Evolutionary conservation across 2,113 vertebrate species (phyloP).

Genomic region (Muscicapa adusta): DNA sequence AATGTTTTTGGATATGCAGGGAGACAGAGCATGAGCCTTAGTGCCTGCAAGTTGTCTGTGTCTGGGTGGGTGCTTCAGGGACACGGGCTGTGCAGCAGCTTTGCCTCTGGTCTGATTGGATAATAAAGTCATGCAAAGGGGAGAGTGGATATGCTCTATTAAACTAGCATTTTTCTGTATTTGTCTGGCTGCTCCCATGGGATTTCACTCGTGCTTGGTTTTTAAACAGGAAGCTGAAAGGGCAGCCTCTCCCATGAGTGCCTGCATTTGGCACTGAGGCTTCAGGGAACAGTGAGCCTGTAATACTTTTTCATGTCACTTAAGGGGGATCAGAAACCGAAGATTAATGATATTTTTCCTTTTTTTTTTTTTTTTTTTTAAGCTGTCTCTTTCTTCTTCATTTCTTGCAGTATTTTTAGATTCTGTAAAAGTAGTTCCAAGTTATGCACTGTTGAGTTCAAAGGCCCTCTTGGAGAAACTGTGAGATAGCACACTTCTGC

Average conservation of each 20-base stretch:
- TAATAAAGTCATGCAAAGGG: not conserved
- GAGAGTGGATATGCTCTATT: not conserved
- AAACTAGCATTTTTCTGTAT: not conserved
- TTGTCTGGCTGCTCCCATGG: not conserved
- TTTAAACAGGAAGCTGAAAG: not conserved
- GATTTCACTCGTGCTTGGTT: not conserved
- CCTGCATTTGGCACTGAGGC: accelerated
- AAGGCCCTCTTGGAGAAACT: not conserved
- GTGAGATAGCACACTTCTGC: not conserved
- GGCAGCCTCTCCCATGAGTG: not conserved
- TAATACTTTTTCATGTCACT: not conserved
- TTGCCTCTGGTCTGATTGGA: not conserved
- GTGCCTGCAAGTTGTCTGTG: not conserved
- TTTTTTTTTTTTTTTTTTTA: not conserved
- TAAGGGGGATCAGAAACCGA: not conserved
- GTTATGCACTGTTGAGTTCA: accelerated
- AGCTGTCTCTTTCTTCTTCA: not conserved
- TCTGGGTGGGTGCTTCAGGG: not conserved
- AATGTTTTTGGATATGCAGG: not conserved
- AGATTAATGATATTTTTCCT: not conserved
- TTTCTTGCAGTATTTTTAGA: not conserved
- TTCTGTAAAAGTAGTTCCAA: not conserved
- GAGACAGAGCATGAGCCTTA: accelerated
- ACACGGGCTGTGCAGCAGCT: not conserved
- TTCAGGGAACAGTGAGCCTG: not conserved